These are phyloP conservation scores for Tolypeutes matacus DNA, from an alignment of 2,797 vertebrate species.

Conservation along the genomic window DNA sequence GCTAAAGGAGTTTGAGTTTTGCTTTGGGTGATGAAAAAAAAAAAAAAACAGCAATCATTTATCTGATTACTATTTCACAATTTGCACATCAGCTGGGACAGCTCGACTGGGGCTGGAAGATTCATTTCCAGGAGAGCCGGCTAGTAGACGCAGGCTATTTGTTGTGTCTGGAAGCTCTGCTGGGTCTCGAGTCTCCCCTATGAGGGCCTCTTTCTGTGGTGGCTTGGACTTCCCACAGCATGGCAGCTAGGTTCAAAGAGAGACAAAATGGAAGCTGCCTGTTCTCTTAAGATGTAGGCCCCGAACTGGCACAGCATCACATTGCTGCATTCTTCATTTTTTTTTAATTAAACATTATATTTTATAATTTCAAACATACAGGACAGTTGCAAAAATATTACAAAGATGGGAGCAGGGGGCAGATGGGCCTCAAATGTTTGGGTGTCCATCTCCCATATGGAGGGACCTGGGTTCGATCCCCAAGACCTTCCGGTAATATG, in stretches of 20 bases:
- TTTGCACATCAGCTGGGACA: neutral
- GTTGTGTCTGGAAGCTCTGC: neutral
- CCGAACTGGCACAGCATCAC: neutral
- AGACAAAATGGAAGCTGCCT: neutral
- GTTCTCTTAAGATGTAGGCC: neutral
- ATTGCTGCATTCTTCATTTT: neutral
- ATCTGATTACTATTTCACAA: slow-evolving; percentile 49
- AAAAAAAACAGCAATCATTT: slow-evolving; percentile 26
- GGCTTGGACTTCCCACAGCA: neutral
- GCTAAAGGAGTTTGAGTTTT: too few relatives aligned
- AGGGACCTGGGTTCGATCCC: too few relatives aligned
- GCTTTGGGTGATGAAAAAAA: too few relatives aligned
- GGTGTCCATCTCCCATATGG: too few relatives aligned
- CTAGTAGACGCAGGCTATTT: neutral
- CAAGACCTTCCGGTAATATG: too few relatives aligned
- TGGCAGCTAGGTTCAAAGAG: neutral
- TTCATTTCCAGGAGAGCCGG: slow-evolving; percentile 41
- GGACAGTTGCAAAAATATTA: too few relatives aligned
- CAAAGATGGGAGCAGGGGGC: too few relatives aligned
- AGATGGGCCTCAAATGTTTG: too few relatives aligned
- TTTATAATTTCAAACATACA: too few relatives aligned
- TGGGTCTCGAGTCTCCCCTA: neutral
- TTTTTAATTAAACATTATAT: too few relatives aligned
- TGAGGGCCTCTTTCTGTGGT: neutral
- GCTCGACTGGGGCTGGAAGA: neutral